A percentile compares a stretch with the other conserved stretches of the same genome.
Evolutionary conservation across 1,140 invertebrate species (phyloP).

Genomic region (Papilio polyxenes): DNA sequence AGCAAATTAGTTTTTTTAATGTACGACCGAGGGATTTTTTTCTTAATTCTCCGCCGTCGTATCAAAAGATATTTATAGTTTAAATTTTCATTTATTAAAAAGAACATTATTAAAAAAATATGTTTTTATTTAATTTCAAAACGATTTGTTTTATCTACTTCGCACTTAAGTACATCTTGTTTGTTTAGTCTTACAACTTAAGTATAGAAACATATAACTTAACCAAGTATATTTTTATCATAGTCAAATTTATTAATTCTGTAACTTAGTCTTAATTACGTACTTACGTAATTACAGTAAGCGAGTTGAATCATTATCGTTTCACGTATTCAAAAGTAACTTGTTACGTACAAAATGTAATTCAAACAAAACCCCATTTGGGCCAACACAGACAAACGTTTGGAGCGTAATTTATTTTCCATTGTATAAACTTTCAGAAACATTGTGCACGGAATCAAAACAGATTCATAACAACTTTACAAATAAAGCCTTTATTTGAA

Average conservation of each 20-base stretch:
- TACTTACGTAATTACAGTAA: background rate
- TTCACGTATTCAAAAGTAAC: conserved; percentile 1
- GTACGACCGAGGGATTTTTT: background rate
- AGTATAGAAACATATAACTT: background rate
- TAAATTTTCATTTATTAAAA: background rate
- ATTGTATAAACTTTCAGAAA: conserved; percentile 10
- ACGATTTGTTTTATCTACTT: too few relatives aligned
- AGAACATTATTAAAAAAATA: too few relatives aligned
- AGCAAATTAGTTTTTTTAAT: conserved; percentile 37
- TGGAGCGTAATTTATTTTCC: conserved; percentile 14
- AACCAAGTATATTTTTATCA: background rate
- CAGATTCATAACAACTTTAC: conserved; percentile 20
- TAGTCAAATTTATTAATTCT: background rate
- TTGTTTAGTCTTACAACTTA: too few relatives aligned
- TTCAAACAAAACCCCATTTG: conserved; percentile 14
- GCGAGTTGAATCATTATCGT: background rate
- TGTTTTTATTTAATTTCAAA: too few relatives aligned
- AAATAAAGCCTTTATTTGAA: conserved; percentile 8
- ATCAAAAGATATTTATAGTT: background rate
- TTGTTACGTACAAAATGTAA: conserved; percentile 17
- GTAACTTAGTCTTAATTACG: too few relatives aligned
- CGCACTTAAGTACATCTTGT: too few relatives aligned
- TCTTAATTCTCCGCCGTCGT: conserved; percentile 18
- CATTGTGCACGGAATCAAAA: conserved; percentile 12
- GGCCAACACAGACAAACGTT: background rate